Evolutionary conservation across 2,888 invertebrate species (phyloP), one percentile per base, ranked within the genome.

Genomic region (Polietes domitor): DNA sequence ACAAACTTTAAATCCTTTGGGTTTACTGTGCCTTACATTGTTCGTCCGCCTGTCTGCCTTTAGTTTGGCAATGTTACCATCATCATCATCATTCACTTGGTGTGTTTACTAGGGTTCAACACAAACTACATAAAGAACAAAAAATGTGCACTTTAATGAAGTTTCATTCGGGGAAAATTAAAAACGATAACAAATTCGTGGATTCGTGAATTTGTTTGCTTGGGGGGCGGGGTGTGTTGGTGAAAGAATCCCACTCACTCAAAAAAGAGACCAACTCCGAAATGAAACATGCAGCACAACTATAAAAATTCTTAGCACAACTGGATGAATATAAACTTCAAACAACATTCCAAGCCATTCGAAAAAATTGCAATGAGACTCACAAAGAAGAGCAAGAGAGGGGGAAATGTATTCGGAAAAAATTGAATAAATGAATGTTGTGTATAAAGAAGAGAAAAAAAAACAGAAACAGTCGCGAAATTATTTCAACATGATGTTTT

Each of bases 131-230:
- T 10, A n/a, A 37, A 65, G 55, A 68, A 43, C 21, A 32, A 47
- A 75, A 58, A 58, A 81, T 58, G 21, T 72, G 32, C 17, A 68
- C 76, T 73, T 28, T 73, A 81, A 77, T 77, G 19, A 81, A 58
- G 55, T 73, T 77, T 68, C 65, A 10, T n/a, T 2, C 4, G 26
- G 15, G 26, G 15, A 15, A 58, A 24, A 58, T 24, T 24, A 24
- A 28, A 50, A 50, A 47, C 24, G 15, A 26, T 10, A 68, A 68
- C 7, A 43, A 68, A 12, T 15, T 21, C 28, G 17, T 41, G 37
- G 10, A n/a, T 63, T n/a, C n/a, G n/a, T n/a, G n/a, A n/a, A n/a
- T n/a, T n/a, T n/a, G n/a, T 37, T 75, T 58, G 19, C 32, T 41
- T 61, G 21, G 32, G 28, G 37, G 24, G 28, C 47, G 24, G 28